phyloP scores from a whole-genome alignment of 2,797 vertebrate species.

The Prionace glauca region DNA sequence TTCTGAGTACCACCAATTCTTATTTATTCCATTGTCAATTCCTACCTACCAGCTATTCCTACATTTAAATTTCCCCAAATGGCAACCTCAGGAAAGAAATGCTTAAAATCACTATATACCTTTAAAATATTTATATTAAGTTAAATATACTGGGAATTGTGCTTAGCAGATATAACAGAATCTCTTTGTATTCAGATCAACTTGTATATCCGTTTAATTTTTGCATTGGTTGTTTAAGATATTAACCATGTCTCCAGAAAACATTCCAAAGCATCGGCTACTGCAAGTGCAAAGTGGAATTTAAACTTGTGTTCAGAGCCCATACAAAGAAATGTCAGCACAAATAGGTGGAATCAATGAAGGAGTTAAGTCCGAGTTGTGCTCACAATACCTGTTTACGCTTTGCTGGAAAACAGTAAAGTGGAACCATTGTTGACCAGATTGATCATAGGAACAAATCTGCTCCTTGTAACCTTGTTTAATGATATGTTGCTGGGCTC shows the following conservation, averaged over 20 bases:
- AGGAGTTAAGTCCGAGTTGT: constrained; percentile 32
- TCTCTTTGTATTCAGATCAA: not conserved
- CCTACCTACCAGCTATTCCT: not conserved
- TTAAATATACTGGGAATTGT: not conserved
- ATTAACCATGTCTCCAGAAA: not conserved
- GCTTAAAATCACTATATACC: not conserved
- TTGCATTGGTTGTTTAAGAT: not conserved
- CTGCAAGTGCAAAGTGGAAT: not conserved
- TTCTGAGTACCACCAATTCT: constrained; percentile 11
- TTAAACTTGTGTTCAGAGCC: not conserved
- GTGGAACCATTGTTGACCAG: constrained; percentile 67
- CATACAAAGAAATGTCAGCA: not conserved
- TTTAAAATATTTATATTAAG: not conserved
- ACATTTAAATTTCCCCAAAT: not conserved
- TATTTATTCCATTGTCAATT: not conserved
- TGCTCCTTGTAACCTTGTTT: constrained; percentile 79
- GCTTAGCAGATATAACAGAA: not conserved
- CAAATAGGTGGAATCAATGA: constrained; percentile 15
- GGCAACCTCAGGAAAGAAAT: not conserved
- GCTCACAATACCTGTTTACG: constrained; percentile 54
- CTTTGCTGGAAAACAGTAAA: constrained; percentile 52
- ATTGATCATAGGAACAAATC: constrained; percentile 75
- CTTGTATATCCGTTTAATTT: not conserved
- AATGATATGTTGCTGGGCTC: constrained; percentile 80
- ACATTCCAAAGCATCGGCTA: not conserved